Evolutionary conservation across 2,797 vertebrate species (phyloP).

Genomic region (Erethizon dorsatum): DNA sequence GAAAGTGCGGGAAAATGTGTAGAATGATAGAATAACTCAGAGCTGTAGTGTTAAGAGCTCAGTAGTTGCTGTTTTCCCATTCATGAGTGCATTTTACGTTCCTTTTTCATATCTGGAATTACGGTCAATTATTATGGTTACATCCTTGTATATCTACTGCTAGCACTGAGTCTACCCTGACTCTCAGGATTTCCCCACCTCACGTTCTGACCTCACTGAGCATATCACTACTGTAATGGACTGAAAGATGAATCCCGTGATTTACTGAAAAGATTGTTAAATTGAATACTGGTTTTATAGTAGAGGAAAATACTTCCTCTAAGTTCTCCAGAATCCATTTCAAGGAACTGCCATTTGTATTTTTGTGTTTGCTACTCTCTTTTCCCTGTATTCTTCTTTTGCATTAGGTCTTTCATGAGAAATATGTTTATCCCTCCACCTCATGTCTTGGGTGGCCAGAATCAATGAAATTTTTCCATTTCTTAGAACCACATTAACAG

Average conservation of each 20-base stretch:
- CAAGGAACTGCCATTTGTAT: neutral
- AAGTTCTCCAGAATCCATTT: slow-evolving; percentile 9
- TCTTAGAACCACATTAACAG: slow-evolving; percentile 16
- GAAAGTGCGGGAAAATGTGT: neutral
- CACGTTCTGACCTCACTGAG: neutral
- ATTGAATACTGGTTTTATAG: neutral
- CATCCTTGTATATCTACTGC: neutral
- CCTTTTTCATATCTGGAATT: neutral
- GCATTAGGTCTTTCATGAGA: slow-evolving; percentile 52
- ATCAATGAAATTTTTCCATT: slow-evolving; percentile 62
- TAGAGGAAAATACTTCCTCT: neutral
- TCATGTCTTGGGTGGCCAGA: neutral
- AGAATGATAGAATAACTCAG: neutral
- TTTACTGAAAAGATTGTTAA: neutral
- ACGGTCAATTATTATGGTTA: neutral
- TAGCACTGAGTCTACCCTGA: neutral
- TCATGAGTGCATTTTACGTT: neutral
- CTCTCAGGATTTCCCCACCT: neutral
- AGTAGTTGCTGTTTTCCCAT: neutral
- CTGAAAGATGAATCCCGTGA: neutral
- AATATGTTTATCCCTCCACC: slow-evolving; percentile 11
- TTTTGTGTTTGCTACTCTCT: slow-evolving; percentile 10
- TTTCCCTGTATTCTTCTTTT: neutral
- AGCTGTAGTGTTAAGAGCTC: neutral
- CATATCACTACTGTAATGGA: neutral